Percentiles rank a stretch among this genome's conserved stretches.
These are phyloP conservation scores for Lasiurus borealis DNA, from an alignment of 2,113 vertebrate species.

Conservation along the genomic window DNA sequence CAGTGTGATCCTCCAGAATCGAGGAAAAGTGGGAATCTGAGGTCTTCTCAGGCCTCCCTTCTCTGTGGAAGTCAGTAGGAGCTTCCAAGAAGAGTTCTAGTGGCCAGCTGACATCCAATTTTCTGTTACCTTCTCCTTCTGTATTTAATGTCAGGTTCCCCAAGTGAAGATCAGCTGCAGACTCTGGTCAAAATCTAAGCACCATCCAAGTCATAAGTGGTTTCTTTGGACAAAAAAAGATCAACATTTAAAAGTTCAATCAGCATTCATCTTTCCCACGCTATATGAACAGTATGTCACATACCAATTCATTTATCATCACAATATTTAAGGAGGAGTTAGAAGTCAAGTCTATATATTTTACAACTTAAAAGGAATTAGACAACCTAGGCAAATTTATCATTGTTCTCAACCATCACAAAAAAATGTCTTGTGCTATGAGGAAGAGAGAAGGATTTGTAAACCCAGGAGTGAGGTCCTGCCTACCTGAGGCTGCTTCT, in stretches of 20 bases:
- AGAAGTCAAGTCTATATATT: neutral
- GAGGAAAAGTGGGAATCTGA: neutral
- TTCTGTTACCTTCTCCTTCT: neutral
- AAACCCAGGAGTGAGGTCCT: no score
- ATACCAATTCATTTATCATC: neutral
- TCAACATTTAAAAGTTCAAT: neutral
- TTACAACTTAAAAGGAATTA: neutral
- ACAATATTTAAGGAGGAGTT: neutral
- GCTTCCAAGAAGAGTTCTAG: neutral
- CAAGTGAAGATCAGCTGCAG: neutral
- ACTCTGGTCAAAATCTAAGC: neutral
- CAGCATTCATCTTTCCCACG: neutral
- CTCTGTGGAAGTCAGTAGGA: no score
- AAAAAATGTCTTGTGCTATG: no score
- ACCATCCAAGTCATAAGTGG: neutral
- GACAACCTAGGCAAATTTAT: neutral
- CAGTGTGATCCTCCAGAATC: neutral
- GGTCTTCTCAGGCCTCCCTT: neutral
- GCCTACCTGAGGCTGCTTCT: no score
- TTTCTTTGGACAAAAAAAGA: neutral
- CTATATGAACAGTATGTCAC: neutral
- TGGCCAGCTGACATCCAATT: neutral
- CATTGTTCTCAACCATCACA: neutral
- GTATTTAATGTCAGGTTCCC: neutral
- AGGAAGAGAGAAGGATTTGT: no score